Conservation (phyloP, 2,113 vertebrate genomes). For the Taurulus bubalis region DNA sequence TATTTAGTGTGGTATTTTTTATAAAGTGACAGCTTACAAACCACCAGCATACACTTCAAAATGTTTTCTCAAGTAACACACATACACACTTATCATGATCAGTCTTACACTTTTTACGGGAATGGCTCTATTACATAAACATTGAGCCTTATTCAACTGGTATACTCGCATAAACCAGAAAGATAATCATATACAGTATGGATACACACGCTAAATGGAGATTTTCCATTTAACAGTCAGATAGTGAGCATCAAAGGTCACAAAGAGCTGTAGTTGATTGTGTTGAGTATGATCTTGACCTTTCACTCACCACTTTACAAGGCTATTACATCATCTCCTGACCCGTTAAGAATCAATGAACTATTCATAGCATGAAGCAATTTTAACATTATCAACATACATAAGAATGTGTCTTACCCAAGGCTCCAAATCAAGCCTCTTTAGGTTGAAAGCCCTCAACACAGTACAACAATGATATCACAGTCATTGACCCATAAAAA, state of each 20-base stretch:
- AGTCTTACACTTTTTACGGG: not conserved
- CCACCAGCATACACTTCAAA: not conserved
- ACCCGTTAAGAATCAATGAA: constrained; percentile 2
- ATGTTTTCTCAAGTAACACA: not conserved
- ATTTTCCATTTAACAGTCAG: constrained; percentile 29
- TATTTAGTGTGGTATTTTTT: not conserved
- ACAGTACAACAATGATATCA: constrained; percentile 2
- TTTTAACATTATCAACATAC: constrained; percentile 29
- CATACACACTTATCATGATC: not conserved
- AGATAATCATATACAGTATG: not conserved
- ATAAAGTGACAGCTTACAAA: not conserved
- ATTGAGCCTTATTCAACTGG: not conserved
- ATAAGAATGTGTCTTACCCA: not conserved
- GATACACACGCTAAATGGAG: constrained; percentile 10
- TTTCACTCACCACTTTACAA: constrained; percentile 36
- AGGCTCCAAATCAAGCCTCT: not conserved
- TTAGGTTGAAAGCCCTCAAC: not conserved
- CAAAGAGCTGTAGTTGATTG: constrained; percentile 4
- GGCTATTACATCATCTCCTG: constrained; percentile 41
- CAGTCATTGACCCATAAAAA: not conserved
- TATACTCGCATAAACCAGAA: not conserved
- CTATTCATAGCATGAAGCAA: constrained; percentile 13
- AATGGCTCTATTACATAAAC: not conserved
- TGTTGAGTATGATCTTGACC: constrained; percentile 24
- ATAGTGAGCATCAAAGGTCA: constrained; percentile 34